Evolutionary conservation across 2,888 invertebrate species (phyloP).

Genomic region (Osmoderma eremita): DNA sequence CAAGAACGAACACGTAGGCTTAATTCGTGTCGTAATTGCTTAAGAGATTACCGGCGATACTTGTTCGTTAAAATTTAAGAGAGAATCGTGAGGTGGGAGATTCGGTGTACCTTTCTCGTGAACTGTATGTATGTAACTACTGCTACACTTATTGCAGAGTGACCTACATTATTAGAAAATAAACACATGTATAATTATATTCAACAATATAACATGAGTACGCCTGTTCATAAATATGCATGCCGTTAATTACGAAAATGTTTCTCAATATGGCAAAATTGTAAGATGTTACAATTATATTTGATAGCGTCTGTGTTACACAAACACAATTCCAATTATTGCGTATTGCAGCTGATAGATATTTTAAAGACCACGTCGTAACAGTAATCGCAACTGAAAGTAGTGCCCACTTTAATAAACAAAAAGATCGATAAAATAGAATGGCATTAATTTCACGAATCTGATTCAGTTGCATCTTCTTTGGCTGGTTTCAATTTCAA

Average conservation of each 20-base stretch:
- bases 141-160: not conserved
- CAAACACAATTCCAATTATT: too few relatives aligned
- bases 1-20: slow-evolving; percentile 6
- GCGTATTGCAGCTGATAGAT: too few relatives aligned
- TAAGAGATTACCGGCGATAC: not conserved
- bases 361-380: too few relatives aligned
- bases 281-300: not conserved
- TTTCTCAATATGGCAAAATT: not conserved
- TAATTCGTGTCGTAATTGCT: not conserved
- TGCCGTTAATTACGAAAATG: not conserved
- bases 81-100: not conserved
- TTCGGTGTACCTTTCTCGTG: not conserved
- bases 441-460: too few relatives aligned
- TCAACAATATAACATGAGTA: not conserved
- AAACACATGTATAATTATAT: not conserved
- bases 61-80: not conserved
- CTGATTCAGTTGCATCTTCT: too few relatives aligned
- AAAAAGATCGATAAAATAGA: too few relatives aligned
- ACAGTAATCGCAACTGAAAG: too few relatives aligned
- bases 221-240: too few relatives aligned
- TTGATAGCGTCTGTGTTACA: too few relatives aligned
- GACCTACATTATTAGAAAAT: slow-evolving; percentile 7
- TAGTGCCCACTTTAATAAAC: too few relatives aligned
- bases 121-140: not conserved
- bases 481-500: too few relatives aligned